These are phyloP conservation scores for Rhagonycha lutea DNA, from an alignment of 2,888 invertebrate species.

Conservation along the genomic window DNA sequence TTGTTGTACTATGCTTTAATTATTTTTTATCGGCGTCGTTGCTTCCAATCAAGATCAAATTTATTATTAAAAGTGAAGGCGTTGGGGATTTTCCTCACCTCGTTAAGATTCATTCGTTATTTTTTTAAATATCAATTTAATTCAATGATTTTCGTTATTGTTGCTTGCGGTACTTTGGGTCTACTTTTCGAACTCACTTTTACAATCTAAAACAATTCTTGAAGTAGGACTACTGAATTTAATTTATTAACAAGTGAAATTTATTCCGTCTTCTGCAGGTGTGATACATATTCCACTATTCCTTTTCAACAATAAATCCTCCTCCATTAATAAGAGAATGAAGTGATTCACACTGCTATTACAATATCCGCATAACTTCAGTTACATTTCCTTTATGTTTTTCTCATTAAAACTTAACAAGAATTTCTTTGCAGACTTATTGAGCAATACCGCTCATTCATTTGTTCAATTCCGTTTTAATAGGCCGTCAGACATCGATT, in stretches of 20 bases:
- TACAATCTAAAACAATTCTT: background rate
- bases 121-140: background rate
- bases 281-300: background rate
- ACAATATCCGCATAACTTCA: background rate
- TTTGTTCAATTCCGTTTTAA: background rate
- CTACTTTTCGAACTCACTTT: background rate
- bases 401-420: background rate
- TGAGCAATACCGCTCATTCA: background rate
- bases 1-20: conserved; percentile 6
- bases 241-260: background rate
- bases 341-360: background rate
- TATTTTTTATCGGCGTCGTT: conserved; percentile 4
- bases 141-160: background rate
- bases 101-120: background rate
- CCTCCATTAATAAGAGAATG: background rate
- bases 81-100: background rate
- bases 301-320: background rate
- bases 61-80: background rate
- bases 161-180: background rate
- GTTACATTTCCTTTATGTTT: background rate
- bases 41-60: background rate
- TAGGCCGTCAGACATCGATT: background rate
- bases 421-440: background rate
- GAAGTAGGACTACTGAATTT: background rate
- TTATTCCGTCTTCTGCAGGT: background rate